These are phyloP conservation scores for Halictus quadricinctus DNA, from an alignment of 2,888 invertebrate genomes.

Conservation along the genomic window DNA sequence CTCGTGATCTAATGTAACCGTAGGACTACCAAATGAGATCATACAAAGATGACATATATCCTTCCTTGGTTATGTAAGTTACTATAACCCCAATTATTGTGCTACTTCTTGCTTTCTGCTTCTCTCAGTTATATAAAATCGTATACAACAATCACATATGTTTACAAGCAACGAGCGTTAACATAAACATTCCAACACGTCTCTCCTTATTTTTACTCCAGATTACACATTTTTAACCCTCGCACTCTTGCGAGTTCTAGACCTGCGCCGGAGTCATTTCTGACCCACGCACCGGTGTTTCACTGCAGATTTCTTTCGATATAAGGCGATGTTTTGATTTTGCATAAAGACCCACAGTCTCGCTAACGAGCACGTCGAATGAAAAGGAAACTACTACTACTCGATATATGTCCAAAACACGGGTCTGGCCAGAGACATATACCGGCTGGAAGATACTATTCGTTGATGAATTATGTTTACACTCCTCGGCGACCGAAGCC, in stretches of 20 bases:
- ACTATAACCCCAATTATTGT: neutral
- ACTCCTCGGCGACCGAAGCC: no score
- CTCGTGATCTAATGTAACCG: neutral
- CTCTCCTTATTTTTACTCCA: neutral
- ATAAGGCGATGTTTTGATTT: neutral
- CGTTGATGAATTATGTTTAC: no score
- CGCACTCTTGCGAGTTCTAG: no score
- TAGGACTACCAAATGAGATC: conserved; percentile 2
- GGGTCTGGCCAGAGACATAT: no score
- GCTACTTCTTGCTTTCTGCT: neutral
- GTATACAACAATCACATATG: neutral
- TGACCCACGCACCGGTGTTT: no score
- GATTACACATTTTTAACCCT: neutral
- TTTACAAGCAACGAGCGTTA: neutral
- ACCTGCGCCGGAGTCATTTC: no score
- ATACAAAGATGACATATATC: neutral
- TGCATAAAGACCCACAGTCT: neutral
- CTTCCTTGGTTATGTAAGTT: neutral
- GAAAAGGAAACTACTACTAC: neutral
- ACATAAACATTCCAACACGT: neutral
- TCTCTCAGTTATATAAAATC: neutral
- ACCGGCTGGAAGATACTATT: no score
- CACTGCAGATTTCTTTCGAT: no score
- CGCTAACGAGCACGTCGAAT: neutral
- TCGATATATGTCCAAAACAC: no score